phyloP scores from a whole-genome alignment of 2,797 vertebrate genomes.

The Danio jaintianensis region DNA sequence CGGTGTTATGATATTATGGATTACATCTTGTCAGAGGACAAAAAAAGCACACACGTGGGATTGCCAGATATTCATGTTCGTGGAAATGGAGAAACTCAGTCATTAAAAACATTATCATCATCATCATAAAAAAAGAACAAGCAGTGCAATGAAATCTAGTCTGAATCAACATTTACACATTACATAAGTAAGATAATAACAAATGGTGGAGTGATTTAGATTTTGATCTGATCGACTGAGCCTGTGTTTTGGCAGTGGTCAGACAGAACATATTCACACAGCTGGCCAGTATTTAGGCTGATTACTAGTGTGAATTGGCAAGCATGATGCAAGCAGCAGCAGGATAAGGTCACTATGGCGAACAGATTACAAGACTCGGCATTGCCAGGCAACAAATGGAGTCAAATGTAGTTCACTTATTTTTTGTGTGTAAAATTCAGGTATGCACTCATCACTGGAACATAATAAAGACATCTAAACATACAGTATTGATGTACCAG shows the following conservation, averaged over 20 bases:
- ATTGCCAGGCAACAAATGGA: slow-evolving; percentile 55
- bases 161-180: slow-evolving; percentile 24
- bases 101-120: slow-evolving; percentile 18
- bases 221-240: slow-evolving; percentile 67
- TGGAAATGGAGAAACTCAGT: background rate
- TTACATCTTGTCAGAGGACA: background rate
- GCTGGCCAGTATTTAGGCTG: slow-evolving; percentile 45
- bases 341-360: slow-evolving; percentile 34
- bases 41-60: slow-evolving; percentile 1
- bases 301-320: slow-evolving; percentile 53
- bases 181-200: slow-evolving; percentile 41
- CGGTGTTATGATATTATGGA: slow-evolving; percentile 10
- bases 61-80: background rate
- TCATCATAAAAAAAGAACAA: slow-evolving; percentile 25
- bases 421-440: background rate
- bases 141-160: slow-evolving; percentile 4
- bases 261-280: slow-evolving; percentile 47
- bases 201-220: slow-evolving; percentile 61
- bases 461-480: background rate
- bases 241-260: slow-evolving; percentile 41
- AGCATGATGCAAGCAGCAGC: slow-evolving; percentile 30
- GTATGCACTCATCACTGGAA: background rate
- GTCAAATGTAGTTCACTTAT: slow-evolving; percentile 41
- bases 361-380: slow-evolving; percentile 50
- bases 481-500: no score